Base-by-base conservation (phyloP, 1,140 invertebrate species). In the Coelopa frigida region DNA sequence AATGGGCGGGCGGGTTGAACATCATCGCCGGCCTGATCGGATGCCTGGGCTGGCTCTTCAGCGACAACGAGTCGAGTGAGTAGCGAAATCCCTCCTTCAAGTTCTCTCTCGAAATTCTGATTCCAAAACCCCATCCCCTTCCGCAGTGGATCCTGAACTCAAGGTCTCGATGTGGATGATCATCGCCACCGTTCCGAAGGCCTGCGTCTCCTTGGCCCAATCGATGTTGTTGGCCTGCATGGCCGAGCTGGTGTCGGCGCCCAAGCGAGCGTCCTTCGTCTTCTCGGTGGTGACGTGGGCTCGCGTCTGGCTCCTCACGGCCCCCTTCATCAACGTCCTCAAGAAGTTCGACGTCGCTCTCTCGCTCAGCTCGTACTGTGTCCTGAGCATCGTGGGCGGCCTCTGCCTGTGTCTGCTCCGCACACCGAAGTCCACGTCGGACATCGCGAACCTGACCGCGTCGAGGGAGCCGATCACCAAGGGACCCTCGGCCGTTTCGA, bases 1-100 rank as follows among this genome's bases (percentile, higher is more conserved):
- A 64, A 33, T 68, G 49, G 44, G 55, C 60, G 10, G 68, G 68
- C 6, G 41, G 54, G 36, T 71, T 67, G 29, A 71, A 72, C 48
- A 59, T 72, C n/a, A 37, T 70, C 4, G 67, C 69, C 17, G 67
- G 68, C 18, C 44, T 71, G 3, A 42, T 71, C 5, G 69, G 68
- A 22, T 71, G 66, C 38, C 42, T 59, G 15, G 66, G 63, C 4
- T 69, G 61, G 59, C 41, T 62, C 11, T 63, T 65, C 32, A 57
- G 43, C 27, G n/a, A n/a, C n/a, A n/a, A n/a, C n/a, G n/a, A n/a
- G n/a, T n/a, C n/a, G n/a, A n/a, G n/a, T n/a, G n/a, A n/a, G n/a
- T n/a, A n/a, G n/a, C n/a, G n/a, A n/a, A n/a, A n/a, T n/a, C n/a
- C n/a, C n/a, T n/a, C n/a, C n/a, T n/a, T n/a, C n/a, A n/a, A n/a